These are phyloP conservation scores for Sciurus niger DNA, from an alignment of 2,113 vertebrate genomes.

Conservation along the genomic window DNA sequence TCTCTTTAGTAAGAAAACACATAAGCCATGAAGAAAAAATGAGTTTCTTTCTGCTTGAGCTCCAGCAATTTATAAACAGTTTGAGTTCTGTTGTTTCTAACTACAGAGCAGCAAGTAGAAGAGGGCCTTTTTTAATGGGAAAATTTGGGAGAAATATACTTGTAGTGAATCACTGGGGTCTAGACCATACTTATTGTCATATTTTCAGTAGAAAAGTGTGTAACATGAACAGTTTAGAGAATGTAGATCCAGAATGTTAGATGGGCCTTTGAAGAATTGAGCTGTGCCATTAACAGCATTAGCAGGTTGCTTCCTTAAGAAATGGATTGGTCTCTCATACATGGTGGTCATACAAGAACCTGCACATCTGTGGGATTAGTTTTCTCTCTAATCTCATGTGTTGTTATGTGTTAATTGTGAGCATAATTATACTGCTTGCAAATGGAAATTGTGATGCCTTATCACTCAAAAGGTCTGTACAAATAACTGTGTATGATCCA, in stretches of 20 bases:
- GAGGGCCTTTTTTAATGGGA: slow-evolving; percentile 52
- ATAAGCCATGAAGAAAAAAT: slow-evolving; percentile 53
- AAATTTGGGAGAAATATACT: slow-evolving; percentile 52
- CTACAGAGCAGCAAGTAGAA: background rate
- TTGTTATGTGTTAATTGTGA: slow-evolving; percentile 76
- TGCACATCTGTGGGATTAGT: slow-evolving; percentile 60
- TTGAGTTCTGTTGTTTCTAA: slow-evolving; percentile 69
- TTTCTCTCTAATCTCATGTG: slow-evolving; percentile 67
- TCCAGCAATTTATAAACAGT: slow-evolving; percentile 54
- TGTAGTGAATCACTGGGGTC: slow-evolving; percentile 52
- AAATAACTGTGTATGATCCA: slow-evolving; percentile 58
- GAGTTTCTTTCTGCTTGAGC: background rate
- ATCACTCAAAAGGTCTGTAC: slow-evolving; percentile 20
- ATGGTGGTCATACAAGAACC: slow-evolving; percentile 27
- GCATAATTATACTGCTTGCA: slow-evolving; percentile 71
- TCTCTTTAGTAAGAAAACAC: slow-evolving; percentile 81
- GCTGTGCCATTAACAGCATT: slow-evolving; percentile 50
- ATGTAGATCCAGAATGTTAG: slow-evolving; percentile 51
- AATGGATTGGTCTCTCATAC: background rate
- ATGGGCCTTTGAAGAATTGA: slow-evolving; percentile 42
- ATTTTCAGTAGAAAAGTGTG: slow-evolving; percentile 36
- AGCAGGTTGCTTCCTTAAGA: slow-evolving; percentile 59
- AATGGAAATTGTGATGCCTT: slow-evolving; percentile 73
- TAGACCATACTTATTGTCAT: slow-evolving; percentile 35
- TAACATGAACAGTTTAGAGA: slow-evolving; percentile 48